Evolutionary conservation across 2,888 invertebrate genomes (phyloP), one percentile per base, ranked within the genome.

Genomic region (Poecilobothrus nobilitatus): DNA sequence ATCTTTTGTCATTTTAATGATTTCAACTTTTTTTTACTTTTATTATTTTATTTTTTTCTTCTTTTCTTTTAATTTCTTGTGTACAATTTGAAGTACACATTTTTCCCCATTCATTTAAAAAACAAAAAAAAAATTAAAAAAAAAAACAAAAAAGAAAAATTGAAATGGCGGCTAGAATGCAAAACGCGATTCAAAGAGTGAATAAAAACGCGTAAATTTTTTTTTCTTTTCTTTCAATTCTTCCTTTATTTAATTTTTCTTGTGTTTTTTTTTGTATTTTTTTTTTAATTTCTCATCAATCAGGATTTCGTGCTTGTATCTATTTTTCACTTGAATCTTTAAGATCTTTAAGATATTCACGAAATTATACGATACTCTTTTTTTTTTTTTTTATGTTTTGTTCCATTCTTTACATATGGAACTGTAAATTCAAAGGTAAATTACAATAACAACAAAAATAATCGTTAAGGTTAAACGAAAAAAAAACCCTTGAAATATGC

Each of bases 1-100:
- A 53, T 53, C 53, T 53, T 53, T 53, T 53, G 53, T 53, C 53
- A 53, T 53, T 53, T 53, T 53, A 53, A 53, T 53, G 53, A 53
- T 53, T 53, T 53, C 53, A 53, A 53, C 53, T 53, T 53, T 53
- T 53, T 6, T 53, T 53, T 53, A 15, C 2, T 18, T 53, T 53
- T 53, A 9, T 53, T 53, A 2, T 53, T 44, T n/a, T n/a, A n/a
- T n/a, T n/a, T n/a, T 37, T 37, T 27, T 6, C 18, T 53, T 15
- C n/a, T 53, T 53, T 53, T 53, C 18, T 53, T 12, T 53, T 53
- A 12, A 15, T n/a, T 53, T 37, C 12, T 37, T 37, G 9, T 37
- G 12, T 37, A 10, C 37, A 27, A 27, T 41, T 8, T 41, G 9
- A 53, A 53, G 53, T 53, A 53, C 15, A 37, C 37, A 37, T 7